A percentile compares a stretch with the other conserved stretches of the same genome.
phyloP scores from a whole-genome alignment of 1,140 invertebrate genomes.

The Drosophila saltans region DNA sequence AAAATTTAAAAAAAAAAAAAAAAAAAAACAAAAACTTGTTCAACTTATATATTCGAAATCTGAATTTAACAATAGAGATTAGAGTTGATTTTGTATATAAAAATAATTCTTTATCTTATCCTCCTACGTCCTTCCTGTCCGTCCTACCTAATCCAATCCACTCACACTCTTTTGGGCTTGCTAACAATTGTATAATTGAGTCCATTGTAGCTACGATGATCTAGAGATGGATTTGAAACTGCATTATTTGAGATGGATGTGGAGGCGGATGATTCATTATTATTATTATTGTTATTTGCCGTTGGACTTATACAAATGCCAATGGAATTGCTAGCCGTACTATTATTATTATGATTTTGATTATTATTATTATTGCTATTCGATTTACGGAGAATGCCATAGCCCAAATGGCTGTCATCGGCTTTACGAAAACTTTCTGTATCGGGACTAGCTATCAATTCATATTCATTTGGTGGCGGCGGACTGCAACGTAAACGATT shows the following conservation, averaged over 20 bases:
- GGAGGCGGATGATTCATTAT: slow-evolving; percentile 4
- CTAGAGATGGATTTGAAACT: slow-evolving; percentile 50
- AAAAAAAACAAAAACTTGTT: slow-evolving; percentile 20
- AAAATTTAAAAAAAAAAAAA: not conserved
- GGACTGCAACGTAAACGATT: slow-evolving; percentile 56
- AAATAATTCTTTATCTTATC: too few relatives aligned
- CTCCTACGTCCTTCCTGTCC: too few relatives aligned
- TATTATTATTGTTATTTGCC: slow-evolving; percentile 26
- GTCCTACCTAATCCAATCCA: too few relatives aligned
- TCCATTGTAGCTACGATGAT: slow-evolving; percentile 89
- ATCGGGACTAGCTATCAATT: slow-evolving; percentile 77
- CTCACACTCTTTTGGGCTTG: slow-evolving; percentile 86
- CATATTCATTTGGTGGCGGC: slow-evolving; percentile 74
- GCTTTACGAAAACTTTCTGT: slow-evolving; percentile 88
- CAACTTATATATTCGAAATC: slow-evolving; percentile 50
- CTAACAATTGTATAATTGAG: slow-evolving; percentile 91
- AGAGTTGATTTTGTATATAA: not conserved
- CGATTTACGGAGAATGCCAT: slow-evolving; percentile 90
- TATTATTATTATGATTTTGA: slow-evolving; percentile 44
- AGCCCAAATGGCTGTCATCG: slow-evolving; percentile 91
- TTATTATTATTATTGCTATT: slow-evolving; percentile 72
- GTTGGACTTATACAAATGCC: slow-evolving; percentile 13
- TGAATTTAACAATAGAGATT: slow-evolving; percentile 25
- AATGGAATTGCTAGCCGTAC: slow-evolving; percentile 3
- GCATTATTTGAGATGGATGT: slow-evolving; percentile 6